Evolutionary conservation across 92 coral and sea anemone genomes (phyloP).

Genomic region (Porites lobata): DNA sequence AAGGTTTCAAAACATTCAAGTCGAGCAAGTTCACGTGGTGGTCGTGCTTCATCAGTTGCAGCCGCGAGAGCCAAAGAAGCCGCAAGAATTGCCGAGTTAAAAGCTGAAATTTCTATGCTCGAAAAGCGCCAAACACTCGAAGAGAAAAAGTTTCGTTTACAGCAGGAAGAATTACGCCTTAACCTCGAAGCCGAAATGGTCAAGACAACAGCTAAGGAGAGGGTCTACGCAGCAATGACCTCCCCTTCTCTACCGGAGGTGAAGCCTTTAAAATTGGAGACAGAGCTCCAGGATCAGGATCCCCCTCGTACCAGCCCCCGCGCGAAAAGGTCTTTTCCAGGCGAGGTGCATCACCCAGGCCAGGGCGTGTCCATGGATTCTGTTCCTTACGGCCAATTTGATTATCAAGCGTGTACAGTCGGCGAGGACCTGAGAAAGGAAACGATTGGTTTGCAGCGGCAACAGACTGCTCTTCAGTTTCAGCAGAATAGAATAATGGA

Average conservation of each 20-base stretch:
- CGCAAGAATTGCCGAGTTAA: not conserved
- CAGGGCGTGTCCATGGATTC: too few relatives aligned
- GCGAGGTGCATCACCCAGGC: too few relatives aligned
- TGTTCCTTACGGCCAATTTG: not conserved
- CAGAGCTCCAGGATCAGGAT: not conserved
- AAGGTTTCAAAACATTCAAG: not conserved
- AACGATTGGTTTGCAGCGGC: constrained; percentile 19
- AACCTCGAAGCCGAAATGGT: constrained; percentile 25
- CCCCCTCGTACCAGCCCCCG: not conserved
- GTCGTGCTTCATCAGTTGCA: not conserved
- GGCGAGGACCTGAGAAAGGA: not conserved
- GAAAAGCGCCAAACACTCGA: too few relatives aligned
- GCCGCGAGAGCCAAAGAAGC: too few relatives aligned
- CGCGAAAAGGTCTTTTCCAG: not conserved
- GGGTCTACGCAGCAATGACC: constrained; percentile 5
- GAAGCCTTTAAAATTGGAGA: constrained; percentile 4
- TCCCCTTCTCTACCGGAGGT: not conserved
- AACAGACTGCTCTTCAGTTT: constrained; percentile 16
- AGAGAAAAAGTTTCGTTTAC: too few relatives aligned
- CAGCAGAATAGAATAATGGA: not conserved
- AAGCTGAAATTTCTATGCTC: too few relatives aligned
- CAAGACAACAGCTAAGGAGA: constrained; percentile 33
- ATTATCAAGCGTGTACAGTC: not conserved
- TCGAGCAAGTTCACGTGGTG: not conserved
- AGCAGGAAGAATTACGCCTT: too few relatives aligned